Base-by-base conservation (phyloP, 2,797 vertebrate genomes). In the Eupleurogrammus muticus region DNA sequence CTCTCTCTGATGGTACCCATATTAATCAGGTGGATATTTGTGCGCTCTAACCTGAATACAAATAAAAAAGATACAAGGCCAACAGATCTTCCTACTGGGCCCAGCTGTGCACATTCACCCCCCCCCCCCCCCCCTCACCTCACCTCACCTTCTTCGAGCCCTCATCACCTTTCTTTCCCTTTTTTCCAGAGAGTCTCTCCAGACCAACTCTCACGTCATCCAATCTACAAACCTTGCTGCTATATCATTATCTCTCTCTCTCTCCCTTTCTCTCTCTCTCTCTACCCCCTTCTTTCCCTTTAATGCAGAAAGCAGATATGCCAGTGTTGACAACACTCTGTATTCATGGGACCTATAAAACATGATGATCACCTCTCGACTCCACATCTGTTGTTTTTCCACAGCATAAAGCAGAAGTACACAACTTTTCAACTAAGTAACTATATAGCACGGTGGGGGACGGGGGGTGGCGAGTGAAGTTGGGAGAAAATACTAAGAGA, bases 31-130 rank as follows among this genome's bases (percentile, higher is more conserved):
- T 64, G 66, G 40, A 55, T 86, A 82, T 86, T 85, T 84, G 55
- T 81, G 51, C 73, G 70, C 82, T 58, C 71, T 63, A 79, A 80
- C 68, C 66, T 75, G 70, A 85, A 85, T 83, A 80, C 74, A 84
- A 79, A 85, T 79, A 89, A 84, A 85, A 85, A 70, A 89, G 50
- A 80, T 73, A 64, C 62, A 68, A 79, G 77, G 85, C 73, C 81
- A 82, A 38, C 65, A 75, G 61, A 66, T 73, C 57, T 75, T 66
- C 77, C 74, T 51, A 66, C 82, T 79, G 64, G 66, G 81, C 71
- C 81, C 85, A 91, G 87, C 86, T 90, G 85, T 73, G 73, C 74
- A 60, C 59, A 59, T 55, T 56, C 75, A 62, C 40, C 75, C 82
- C 62, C 62, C 61, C 28, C 75, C 62, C 82, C 82, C 81, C 54